These are phyloP conservation scores for Callimorpha dominula DNA, from an alignment of 2,888 invertebrate species.

Conservation along the genomic window DNA sequence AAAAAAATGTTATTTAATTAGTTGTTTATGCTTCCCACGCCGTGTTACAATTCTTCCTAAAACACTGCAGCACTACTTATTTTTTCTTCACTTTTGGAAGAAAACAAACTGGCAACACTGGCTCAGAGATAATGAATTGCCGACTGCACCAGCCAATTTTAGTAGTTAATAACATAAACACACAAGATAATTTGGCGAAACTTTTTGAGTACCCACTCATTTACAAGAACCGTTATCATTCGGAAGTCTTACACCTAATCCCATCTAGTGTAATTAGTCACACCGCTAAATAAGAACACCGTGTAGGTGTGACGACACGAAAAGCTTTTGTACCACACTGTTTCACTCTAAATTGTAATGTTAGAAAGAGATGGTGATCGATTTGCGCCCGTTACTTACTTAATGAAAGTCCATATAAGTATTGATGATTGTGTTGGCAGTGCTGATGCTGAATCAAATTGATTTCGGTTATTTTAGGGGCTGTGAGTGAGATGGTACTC, in stretches of 20 bases:
- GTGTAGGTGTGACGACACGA: constrained; percentile 51
- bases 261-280: constrained; percentile 61
- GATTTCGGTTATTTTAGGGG: neutral
- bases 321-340: constrained; percentile 29
- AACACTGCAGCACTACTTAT: too few relatives aligned
- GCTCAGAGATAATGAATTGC: too few relatives aligned
- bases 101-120: too few relatives aligned
- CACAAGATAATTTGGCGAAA: constrained; percentile 15
- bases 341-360: constrained; percentile 44
- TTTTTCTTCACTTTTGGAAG: too few relatives aligned
- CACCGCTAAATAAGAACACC: constrained; percentile 48
- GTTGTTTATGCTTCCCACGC: too few relatives aligned
- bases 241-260: constrained; percentile 47
- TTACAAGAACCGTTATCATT: constrained; percentile 37
- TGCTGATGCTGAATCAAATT: constrained; percentile 16
- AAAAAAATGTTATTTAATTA: too few relatives aligned
- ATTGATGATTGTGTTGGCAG: constrained; percentile 28
- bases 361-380: constrained; percentile 39
- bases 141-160: neutral
- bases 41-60: too few relatives aligned
- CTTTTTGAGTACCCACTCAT: constrained; percentile 21
- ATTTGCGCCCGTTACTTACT: constrained; percentile 60
- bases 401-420: constrained; percentile 55
- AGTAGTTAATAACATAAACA: neutral
- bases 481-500: neutral